Base-by-base conservation (phyloP, 2,113 vertebrate genomes). In the Deroptyus accipitrinus region DNA sequence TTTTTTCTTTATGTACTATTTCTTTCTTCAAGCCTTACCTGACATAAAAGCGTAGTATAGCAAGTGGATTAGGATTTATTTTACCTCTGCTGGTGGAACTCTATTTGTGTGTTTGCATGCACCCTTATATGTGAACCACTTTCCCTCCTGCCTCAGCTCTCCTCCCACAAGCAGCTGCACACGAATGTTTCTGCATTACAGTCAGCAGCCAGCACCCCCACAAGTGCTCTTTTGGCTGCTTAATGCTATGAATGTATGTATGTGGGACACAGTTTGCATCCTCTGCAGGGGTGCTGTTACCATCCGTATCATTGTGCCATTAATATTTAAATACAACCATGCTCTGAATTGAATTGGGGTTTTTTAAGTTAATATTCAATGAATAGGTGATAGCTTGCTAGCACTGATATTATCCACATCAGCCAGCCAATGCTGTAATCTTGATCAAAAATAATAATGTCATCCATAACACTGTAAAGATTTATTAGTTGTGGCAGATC, bases 371-470 rank as follows among this genome's bases (percentile, higher is more conserved):
- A 87, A 90, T 96, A 94, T 95, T 76, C 41, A 48, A 70, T 72
- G 62, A 68, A 25, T 70, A 91, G 57, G 54, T 95, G 88, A 92
- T 85, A 92, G 87, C 49, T 62, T 92, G 68, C 92, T 94, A 97
- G 61, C 77, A 51, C 22, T n/a, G 3, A 15, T 92, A 96, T 97
- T 94, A 92, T 33, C 72, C 22, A 3, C 91, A 90, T 95, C 96
- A 91, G 68, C 81, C 55, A 93, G 90, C 67, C 64, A 86, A 7
- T 28, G 78, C 73, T 91, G 72, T 91, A 96, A 97, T 97, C 97
- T 97, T 95, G 95, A 95, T 97, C 96, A 95, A 96, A 97, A 97
- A 94, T 97, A 97, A 97, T 96, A 93, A 97, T 81, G 69, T 61
- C 88, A 97, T 97, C 97, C 96, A 97, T 97, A 97, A 97, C 10